Conservation (phyloP, 2,113 vertebrate genomes). For the sheep (Ovis aries) region DNA sequence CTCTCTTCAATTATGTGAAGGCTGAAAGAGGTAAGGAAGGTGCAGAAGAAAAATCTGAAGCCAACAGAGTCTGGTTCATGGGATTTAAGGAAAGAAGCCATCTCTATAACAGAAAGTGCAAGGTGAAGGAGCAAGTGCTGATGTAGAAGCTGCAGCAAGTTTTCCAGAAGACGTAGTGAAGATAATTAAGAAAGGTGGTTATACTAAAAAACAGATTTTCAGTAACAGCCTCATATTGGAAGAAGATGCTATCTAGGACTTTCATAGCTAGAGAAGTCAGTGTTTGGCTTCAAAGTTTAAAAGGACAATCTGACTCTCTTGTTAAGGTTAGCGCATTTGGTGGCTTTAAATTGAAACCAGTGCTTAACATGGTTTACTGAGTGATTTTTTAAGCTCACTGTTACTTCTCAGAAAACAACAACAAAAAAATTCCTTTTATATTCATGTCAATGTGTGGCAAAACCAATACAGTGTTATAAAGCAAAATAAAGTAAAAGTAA, state of each 20-base stretch:
- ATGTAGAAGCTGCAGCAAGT: background rate
- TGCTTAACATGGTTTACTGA: background rate
- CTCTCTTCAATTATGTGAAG: background rate
- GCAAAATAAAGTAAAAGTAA: too few relatives aligned
- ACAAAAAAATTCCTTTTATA: background rate
- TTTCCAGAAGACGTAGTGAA: background rate
- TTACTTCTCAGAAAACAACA: background rate
- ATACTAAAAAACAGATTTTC: background rate
- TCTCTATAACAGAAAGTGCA: background rate
- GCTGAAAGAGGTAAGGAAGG: background rate
- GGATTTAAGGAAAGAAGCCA: background rate
- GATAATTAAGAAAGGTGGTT: background rate
- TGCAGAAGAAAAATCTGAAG: background rate
- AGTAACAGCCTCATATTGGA: background rate
- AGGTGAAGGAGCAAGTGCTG: background rate
- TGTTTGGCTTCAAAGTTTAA: background rate
- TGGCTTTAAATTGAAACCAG: background rate
- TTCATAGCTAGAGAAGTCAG: background rate
- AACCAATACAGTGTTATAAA: too few relatives aligned
- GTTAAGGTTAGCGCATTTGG: background rate
- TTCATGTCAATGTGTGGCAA: too few relatives aligned
- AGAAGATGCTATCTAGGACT: background rate
- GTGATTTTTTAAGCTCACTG: background rate
- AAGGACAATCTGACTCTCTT: background rate
- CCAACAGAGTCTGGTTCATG: background rate